Conservation (phyloP, 2,888 invertebrate species). For the Habroteleia sp. region DNA sequence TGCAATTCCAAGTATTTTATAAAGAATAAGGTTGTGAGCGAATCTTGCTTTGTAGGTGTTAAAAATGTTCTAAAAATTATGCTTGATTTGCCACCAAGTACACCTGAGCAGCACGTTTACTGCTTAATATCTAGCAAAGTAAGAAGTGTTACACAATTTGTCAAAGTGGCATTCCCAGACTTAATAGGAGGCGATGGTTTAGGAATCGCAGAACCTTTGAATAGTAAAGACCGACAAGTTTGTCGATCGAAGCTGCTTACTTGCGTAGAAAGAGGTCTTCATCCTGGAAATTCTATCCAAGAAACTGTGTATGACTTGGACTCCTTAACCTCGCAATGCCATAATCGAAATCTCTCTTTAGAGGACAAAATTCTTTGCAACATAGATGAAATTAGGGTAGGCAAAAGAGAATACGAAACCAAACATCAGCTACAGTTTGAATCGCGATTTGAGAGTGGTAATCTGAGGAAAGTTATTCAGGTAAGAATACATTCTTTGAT, state of each 20-base stretch:
- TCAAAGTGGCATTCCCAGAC: slow-evolving; percentile 90
- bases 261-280: slow-evolving; percentile 86
- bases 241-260: slow-evolving; percentile 84
- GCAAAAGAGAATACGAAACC: slow-evolving; percentile 70
- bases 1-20: slow-evolving; percentile 19
- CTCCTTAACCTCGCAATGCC: slow-evolving; percentile 74
- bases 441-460: slow-evolving; percentile 93
- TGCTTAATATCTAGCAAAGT: slow-evolving; percentile 83
- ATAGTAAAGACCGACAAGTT: slow-evolving; percentile 82
- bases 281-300: slow-evolving; percentile 83
- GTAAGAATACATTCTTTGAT: slow-evolving; percentile 80
- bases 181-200: slow-evolving; percentile 84
- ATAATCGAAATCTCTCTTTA: slow-evolving; percentile 28
- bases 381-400: slow-evolving; percentile 72
- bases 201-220: slow-evolving; percentile 84
- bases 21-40: not conserved
- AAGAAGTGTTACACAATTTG: slow-evolving; percentile 85
- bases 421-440: slow-evolving; percentile 86
- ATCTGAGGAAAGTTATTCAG: slow-evolving; percentile 90
- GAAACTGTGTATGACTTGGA: slow-evolving; percentile 89
- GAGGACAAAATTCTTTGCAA: slow-evolving; percentile 67
- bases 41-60: not conserved
- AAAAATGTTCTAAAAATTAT: slow-evolving; percentile 62
- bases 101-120: slow-evolving; percentile 80
- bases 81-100: slow-evolving; percentile 37